A percentile compares a stretch with the other conserved stretches of the same genome.
Conservation (phyloP, 1,140 invertebrate genomes). For the Apis cerana region DNA sequence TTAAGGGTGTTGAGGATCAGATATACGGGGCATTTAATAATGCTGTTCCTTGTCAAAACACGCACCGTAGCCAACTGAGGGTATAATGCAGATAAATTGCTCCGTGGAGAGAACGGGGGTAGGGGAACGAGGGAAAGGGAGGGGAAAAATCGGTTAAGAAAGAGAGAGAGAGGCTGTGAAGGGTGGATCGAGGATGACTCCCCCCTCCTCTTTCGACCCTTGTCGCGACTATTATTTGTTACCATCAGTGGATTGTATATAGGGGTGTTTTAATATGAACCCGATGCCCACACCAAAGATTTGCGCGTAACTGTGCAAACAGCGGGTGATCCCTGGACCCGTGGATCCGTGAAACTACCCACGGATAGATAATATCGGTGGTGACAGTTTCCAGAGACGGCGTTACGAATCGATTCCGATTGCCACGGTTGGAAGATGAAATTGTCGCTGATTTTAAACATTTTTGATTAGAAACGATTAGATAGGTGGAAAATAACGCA, state of each 20-base stretch:
- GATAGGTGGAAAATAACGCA: not conserved
- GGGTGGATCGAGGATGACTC: slow-evolving; percentile 26
- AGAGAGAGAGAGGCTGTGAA: slow-evolving; percentile 25
- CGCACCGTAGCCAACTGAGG: slow-evolving; percentile 78
- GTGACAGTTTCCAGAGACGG: slow-evolving; percentile 16
- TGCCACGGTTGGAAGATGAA: not conserved
- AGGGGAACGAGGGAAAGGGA: slow-evolving; percentile 33
- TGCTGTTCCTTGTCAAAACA: slow-evolving; percentile 82
- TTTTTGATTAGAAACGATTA: not conserved
- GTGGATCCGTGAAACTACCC: slow-evolving; percentile 43
- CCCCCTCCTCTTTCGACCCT: slow-evolving; percentile 36
- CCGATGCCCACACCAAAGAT: slow-evolving; percentile 45
- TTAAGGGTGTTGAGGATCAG: slow-evolving; percentile 80
- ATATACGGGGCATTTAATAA: slow-evolving; percentile 81
- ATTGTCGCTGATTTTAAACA: too few species aligned
- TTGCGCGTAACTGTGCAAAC: slow-evolving; percentile 59
- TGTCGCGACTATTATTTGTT: slow-evolving; percentile 62
- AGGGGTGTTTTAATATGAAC: slow-evolving; percentile 64
- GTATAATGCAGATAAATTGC: slow-evolving; percentile 81
- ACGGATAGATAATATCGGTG: slow-evolving; percentile 39
- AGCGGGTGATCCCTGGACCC: slow-evolving; percentile 14
- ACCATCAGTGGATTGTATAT: slow-evolving; percentile 48
- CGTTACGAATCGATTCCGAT: slow-evolving; percentile 33
- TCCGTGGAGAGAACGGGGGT: slow-evolving; percentile 72
- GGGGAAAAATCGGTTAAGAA: slow-evolving; percentile 11